A percentile compares a stretch with the other conserved stretches of the same genome.
phyloP scores from a whole-genome alignment of 2,888 invertebrate genomes.

The Eledone cirrhosa region DNA sequence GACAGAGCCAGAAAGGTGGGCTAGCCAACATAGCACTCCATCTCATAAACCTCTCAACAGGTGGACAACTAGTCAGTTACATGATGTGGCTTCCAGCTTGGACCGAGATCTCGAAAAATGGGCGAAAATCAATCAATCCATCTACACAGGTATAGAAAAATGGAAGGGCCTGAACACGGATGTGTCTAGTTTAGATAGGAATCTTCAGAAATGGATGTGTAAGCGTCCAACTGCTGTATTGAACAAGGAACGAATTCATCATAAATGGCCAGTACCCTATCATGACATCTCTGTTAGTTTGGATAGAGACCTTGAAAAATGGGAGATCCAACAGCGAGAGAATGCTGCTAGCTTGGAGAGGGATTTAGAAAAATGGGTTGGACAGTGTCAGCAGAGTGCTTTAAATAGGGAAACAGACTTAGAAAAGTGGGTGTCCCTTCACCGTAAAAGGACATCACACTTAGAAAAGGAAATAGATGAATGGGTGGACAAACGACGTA shows the following conservation, averaged over 20 bases:
- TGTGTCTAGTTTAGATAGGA: background rate
- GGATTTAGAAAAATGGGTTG: conserved; percentile 24
- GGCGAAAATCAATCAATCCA: background rate
- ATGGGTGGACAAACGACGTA: conserved; percentile 7
- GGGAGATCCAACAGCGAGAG: conserved; percentile 17
- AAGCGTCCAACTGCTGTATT: background rate
- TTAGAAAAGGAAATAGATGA: conserved; percentile 24
- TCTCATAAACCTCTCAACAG: background rate
- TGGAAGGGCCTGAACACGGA: background rate
- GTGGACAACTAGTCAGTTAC: conserved; percentile 19
- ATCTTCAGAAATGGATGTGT: conserved; percentile 10
- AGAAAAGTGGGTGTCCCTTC: conserved; percentile 21
- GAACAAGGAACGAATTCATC: background rate
- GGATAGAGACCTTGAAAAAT: conserved; percentile 20
- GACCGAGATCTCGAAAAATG: conserved; percentile 19
- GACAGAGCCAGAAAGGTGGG: conserved; percentile 12
- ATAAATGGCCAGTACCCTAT: conserved; percentile 16
- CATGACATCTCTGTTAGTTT: conserved; percentile 17
- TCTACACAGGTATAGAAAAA: background rate
- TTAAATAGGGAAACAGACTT: conserved; percentile 10
- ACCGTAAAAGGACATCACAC: background rate
- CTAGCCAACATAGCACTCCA: conserved; percentile 17
- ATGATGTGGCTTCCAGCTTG: conserved; percentile 15
- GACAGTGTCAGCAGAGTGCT: conserved; percentile 25
- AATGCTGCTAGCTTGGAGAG: conserved; percentile 20